These are phyloP conservation scores for Drosophila leontia DNA, from an alignment of 1,140 invertebrate species.

Conservation along the genomic window DNA sequence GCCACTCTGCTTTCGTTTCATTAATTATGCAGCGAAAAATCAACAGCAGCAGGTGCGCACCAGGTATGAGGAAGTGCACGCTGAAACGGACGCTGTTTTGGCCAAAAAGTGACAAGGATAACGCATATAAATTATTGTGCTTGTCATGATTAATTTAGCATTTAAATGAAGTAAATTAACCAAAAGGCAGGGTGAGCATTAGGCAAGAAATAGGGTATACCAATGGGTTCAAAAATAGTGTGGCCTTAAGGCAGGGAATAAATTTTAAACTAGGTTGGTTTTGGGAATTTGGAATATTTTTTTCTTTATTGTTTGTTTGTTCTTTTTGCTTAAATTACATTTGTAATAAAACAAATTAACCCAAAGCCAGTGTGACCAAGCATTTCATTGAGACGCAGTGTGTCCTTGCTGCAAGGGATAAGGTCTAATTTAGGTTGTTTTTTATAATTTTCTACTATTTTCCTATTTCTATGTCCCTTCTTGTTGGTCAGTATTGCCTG, in stretches of 20 bases:
- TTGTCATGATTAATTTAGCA: conserved; percentile 2
- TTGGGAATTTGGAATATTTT: background rate
- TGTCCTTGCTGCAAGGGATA: background rate
- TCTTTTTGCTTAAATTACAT: background rate
- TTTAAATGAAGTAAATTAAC: background rate
- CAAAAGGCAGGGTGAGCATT: too few species aligned
- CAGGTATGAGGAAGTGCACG: background rate
- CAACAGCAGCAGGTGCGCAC: conserved; percentile 38
- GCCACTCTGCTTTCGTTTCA: conserved; percentile 61
- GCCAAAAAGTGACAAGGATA: conserved; percentile 15
- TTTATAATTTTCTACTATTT: background rate
- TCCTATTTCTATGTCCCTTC: background rate
- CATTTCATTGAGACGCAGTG: background rate
- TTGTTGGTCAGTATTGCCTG: background rate
- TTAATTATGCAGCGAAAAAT: conserved; percentile 73
- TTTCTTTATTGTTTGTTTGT: too few species aligned
- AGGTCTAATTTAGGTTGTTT: background rate
- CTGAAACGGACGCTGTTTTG: conserved; percentile 1
- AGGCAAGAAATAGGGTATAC: too few species aligned
- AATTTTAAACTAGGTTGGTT: too few species aligned
- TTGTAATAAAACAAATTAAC: too few species aligned
- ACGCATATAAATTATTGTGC: conserved; percentile 2
- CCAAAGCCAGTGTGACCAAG: background rate
- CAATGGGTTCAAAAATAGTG: too few species aligned
- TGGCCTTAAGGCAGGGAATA: too few species aligned